phyloP scores from a whole-genome alignment of 2,888 invertebrate species.

The Nebria salina region DNA sequence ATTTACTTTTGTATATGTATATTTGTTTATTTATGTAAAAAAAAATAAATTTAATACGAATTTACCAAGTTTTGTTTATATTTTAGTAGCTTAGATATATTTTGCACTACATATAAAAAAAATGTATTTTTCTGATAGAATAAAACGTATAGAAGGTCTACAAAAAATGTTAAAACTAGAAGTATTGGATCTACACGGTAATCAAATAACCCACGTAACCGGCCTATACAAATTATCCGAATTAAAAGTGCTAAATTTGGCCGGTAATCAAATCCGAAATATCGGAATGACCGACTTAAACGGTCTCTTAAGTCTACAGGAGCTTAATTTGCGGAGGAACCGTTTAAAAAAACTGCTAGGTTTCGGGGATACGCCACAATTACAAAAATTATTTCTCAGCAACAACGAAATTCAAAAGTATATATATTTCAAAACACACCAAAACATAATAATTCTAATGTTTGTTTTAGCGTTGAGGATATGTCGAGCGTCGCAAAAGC shows the following conservation, averaged over 20 bases:
- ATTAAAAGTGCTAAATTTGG: slow-evolving; percentile 90
- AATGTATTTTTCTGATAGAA: slow-evolving; percentile 63
- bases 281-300: slow-evolving; percentile 81
- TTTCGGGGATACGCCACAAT: slow-evolving; percentile 78
- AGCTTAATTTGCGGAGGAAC: slow-evolving; percentile 90
- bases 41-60: too few relatives aligned
- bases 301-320: slow-evolving; percentile 81
- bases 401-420: slow-evolving; percentile 80
- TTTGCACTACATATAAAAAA: not conserved
- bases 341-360: slow-evolving; percentile 81
- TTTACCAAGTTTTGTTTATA: too few relatives aligned
- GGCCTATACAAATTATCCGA: slow-evolving; percentile 77
- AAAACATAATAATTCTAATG: not conserved
- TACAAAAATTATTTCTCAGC: slow-evolving; percentile 83
- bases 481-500: slow-evolving; percentile 85
- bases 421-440: slow-evolving; percentile 53
- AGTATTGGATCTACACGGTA: slow-evolving; percentile 93
- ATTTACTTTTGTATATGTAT: not conserved
- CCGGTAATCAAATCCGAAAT: slow-evolving; percentile 87
- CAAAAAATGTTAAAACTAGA: slow-evolving; percentile 79
- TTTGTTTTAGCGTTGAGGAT: slow-evolving; percentile 77
- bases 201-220: slow-evolving; percentile 77
- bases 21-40: not conserved
- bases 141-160: slow-evolving; percentile 81
- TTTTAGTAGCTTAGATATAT: not conserved